Percentiles rank a stretch among this genome's conserved stretches.
These are phyloP conservation scores for Halcyon leucocephala DNA, from an alignment of 2,797 vertebrate genomes.

Conservation along the genomic window DNA sequence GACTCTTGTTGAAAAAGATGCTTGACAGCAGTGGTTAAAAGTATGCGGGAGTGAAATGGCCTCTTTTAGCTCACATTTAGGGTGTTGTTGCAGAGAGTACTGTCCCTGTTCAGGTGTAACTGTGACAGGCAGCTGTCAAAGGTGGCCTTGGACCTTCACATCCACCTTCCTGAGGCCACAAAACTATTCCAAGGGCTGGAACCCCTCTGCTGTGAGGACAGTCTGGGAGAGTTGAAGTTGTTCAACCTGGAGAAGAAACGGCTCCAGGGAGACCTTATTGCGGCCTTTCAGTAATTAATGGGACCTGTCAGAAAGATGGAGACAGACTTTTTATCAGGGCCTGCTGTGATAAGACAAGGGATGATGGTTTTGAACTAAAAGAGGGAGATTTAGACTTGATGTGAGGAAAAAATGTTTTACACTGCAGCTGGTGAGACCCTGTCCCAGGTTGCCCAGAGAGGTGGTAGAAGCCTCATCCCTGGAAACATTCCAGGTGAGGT, in stretches of 20 bases:
- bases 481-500: neutral
- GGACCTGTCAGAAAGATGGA: no score
- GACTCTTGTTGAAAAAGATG: neutral
- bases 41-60: neutral
- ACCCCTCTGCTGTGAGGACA: neutral
- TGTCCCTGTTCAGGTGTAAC: neutral
- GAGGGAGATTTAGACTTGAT: no score
- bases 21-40: neutral
- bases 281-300: no score
- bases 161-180: neutral
- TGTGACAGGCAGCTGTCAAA: neutral
- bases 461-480: neutral
- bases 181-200: neutral
- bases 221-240: no score
- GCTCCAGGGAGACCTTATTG: no score
- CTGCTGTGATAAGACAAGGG: no score
- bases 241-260: no score
- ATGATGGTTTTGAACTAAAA: no score
- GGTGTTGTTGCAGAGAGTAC: neutral
- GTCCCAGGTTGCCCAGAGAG: neutral
- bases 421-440: neutral
- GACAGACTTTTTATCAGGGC: no score
- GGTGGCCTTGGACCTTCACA: neutral
- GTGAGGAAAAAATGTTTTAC: no score
- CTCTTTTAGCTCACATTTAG: accelerated